These are phyloP conservation scores for Leptinotarsa peninsularis DNA, from an alignment of 2,888 invertebrate species.

Conservation along the genomic window DNA sequence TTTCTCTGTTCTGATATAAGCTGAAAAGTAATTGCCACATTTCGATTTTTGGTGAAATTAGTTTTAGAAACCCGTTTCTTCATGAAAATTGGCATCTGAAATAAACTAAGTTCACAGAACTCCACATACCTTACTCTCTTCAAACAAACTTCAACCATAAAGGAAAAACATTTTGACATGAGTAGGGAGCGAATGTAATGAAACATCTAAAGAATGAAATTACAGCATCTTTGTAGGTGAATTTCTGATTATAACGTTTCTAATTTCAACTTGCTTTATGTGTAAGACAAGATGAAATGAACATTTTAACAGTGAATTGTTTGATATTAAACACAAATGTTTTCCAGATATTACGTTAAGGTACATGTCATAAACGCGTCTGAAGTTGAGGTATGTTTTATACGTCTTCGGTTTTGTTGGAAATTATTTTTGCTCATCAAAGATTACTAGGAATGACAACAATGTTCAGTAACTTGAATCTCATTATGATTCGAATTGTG, in stretches of 20 bases:
- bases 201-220: constrained; percentile 49
- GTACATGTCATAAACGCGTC: constrained; percentile 32
- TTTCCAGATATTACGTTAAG: constrained; percentile 41
- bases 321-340: constrained; percentile 46
- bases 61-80: background rate
- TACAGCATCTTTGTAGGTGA: constrained; percentile 48
- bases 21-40: too few species aligned
- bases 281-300: constrained; percentile 48
- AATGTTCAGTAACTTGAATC: background rate
- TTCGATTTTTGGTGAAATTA: too few species aligned
- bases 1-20: too few species aligned
- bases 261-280: constrained; percentile 49
- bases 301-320: constrained; percentile 44
- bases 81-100: background rate
- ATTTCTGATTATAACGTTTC: constrained; percentile 50
- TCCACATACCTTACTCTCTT: constrained; percentile 23
- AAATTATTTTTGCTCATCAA: constrained; percentile 8
- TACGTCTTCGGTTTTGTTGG: constrained; percentile 17
- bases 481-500: background rate
- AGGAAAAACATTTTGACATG: constrained; percentile 31
- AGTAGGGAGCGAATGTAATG: constrained; percentile 41
- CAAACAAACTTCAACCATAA: constrained; percentile 30
- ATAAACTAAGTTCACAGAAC: background rate
- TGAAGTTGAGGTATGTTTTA: constrained; percentile 25
- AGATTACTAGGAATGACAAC: constrained; percentile 9